phyloP scores from a whole-genome alignment of 2,113 vertebrate species.

The Stictonetta naevosa region DNA sequence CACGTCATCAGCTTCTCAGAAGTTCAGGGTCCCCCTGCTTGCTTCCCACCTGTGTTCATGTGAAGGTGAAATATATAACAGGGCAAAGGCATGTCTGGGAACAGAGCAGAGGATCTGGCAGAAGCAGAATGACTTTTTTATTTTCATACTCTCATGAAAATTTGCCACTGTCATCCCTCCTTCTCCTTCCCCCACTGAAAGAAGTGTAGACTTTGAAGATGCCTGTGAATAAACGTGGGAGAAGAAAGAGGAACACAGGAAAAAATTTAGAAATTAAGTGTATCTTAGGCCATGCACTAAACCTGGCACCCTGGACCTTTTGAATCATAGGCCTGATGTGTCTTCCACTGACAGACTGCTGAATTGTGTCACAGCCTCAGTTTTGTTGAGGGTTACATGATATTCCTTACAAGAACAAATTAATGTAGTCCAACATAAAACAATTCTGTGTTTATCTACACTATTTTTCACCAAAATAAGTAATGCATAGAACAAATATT shows the following conservation, averaged over 20 bases:
- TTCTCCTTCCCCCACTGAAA: neutral
- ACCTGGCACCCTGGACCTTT: neutral
- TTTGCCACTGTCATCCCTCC: neutral
- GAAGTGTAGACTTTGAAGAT: neutral
- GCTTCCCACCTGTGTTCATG: neutral
- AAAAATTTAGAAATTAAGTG: neutral
- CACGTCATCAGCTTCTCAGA: neutral
- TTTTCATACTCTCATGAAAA: neutral
- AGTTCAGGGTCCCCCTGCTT: neutral
- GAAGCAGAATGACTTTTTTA: neutral
- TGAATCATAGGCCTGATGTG: neutral
- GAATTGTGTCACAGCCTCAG: neutral
- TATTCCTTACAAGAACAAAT: neutral
- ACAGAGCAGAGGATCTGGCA: neutral
- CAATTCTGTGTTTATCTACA: neutral
- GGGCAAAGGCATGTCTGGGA: neutral
- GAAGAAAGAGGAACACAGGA: neutral
- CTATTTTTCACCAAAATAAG: neutral
- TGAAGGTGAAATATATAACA: neutral
- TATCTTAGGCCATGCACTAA: neutral
- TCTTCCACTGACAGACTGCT: neutral
- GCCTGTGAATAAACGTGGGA: neutral
- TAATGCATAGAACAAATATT: neutral
- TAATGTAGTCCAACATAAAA: neutral
- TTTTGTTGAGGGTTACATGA: rapidly evolving